phyloP scores from a whole-genome alignment of 1,140 invertebrate species.

The Caenorhabditis remanei region DNA sequence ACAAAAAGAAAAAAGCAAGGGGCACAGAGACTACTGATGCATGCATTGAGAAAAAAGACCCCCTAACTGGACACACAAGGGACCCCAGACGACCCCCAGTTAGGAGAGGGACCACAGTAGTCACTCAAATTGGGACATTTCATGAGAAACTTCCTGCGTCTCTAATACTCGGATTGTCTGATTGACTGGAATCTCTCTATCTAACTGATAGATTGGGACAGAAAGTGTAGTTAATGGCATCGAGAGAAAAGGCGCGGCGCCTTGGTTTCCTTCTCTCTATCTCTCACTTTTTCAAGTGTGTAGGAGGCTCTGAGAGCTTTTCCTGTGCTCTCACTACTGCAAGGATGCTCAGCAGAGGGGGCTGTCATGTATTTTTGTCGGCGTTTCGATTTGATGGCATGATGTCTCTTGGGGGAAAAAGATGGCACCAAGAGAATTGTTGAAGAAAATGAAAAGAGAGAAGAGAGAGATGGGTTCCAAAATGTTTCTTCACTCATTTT shows the following conservation, averaged over 20 bases:
- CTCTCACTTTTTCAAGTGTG: constrained; percentile 28
- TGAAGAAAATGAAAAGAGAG: background rate
- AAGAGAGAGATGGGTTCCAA: constrained; percentile 3
- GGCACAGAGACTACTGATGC: background rate
- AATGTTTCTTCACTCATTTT: background rate
- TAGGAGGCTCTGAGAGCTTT: constrained; percentile 11
- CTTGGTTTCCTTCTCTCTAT: constrained; percentile 30
- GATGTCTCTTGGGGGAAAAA: background rate
- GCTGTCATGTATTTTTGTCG: constrained; percentile 9
- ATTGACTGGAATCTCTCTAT: background rate
- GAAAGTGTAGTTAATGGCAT: constrained; percentile 12
- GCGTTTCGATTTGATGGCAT: constrained; percentile 11
- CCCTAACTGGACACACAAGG: constrained; percentile 2
- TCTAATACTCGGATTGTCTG: background rate
- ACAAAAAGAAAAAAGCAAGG: background rate
- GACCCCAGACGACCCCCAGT: background rate
- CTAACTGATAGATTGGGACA: background rate
- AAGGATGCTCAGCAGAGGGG: too few species aligned
- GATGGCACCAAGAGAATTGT: background rate
- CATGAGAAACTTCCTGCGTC: background rate
- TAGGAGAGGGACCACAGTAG: background rate
- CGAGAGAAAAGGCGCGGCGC: constrained; percentile 41
- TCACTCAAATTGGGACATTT: background rate
- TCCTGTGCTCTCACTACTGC: background rate
- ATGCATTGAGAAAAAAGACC: background rate